Percentiles rank a stretch among this genome's conserved stretches.
Conservation (phyloP, 1,140 invertebrate genomes). For the Trialeurodes vaporariorum region DNA sequence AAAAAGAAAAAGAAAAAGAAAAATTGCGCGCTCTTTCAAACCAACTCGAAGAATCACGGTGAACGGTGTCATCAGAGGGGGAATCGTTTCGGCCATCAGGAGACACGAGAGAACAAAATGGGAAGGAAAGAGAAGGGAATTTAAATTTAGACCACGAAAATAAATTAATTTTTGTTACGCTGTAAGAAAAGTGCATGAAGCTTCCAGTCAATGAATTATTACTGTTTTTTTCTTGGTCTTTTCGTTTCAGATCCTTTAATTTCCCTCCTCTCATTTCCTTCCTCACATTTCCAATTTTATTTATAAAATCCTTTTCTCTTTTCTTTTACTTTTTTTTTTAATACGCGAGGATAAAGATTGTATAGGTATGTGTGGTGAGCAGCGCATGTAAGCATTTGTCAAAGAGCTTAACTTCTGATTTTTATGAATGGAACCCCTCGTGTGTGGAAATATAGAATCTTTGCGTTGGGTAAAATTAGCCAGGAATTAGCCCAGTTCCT, state of each 20-base stretch:
- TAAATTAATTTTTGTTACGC: constrained; percentile 1
- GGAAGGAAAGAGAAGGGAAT: neutral
- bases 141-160: neutral
- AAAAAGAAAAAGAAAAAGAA: too few species aligned
- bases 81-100: neutral
- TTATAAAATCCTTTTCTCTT: neutral
- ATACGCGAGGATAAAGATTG: neutral
- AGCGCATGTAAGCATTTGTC: neutral
- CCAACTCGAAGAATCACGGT: neutral
- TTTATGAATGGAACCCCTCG: neutral
- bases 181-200: neutral
- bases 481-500: neutral
- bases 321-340: neutral
- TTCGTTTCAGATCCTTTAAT: neutral
- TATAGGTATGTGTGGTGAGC: too few species aligned
- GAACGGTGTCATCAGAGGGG: neutral
- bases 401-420: neutral
- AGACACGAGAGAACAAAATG: neutral
- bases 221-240: neutral
- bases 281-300: too few species aligned
- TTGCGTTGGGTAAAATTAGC: neutral
- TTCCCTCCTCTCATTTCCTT: neutral
- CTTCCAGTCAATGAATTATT: neutral
- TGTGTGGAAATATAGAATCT: neutral
- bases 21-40: too few species aligned